Evolutionary conservation across 2,888 invertebrate genomes (phyloP), one percentile per base, ranked within the genome.

Genomic region (Leptura quadrifasciata): DNA sequence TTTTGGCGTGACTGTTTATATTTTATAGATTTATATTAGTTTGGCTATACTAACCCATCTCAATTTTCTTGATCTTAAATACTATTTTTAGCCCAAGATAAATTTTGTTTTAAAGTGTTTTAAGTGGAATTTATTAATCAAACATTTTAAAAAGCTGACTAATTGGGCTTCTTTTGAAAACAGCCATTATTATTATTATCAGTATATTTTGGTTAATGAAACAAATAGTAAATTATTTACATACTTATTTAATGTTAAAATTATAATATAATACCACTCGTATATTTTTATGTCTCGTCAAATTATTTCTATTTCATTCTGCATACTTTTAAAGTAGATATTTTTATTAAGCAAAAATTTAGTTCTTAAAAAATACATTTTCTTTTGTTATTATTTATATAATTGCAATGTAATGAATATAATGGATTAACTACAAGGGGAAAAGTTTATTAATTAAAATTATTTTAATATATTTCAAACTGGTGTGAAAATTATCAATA

Each of bases 51-150:
- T 47, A 65, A 65, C 65, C 15, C 55, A 55, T 68, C 10, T 31
- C 47, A 27, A 47, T 35, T 58, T 35, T 69, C 58, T 69, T 69
- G 58, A 47, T 63, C 39, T 63, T 47, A n/a, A n/a, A 39, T 60
- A 10, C 35, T 69, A 69, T 69, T 69, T 69, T 58, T 69, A 69
- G 35, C 58, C 0, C 10, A 15, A 57, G 21, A 69, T 60, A 69
- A 35, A 39, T 69, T 69, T 69, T 18, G 35, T 20, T 39, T 31
- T 35, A 69, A 68, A 69, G 69, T 58, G 58, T 69, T 69, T 31
- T 58, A 58, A 69, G 58, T 39, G 55, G 39, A 69, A 31, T 58
- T 69, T 58, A 39, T 21, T 58, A 39, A 39, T 58, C 21, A 58
- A 69, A 35, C 58, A 39, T 20, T 39, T 39, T 6, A 27, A 18